A percentile compares a stretch with the other conserved stretches of the same genome.
These are phyloP conservation scores for Pavo muticus DNA, from an alignment of 2,113 vertebrate genomes.

Conservation along the genomic window DNA sequence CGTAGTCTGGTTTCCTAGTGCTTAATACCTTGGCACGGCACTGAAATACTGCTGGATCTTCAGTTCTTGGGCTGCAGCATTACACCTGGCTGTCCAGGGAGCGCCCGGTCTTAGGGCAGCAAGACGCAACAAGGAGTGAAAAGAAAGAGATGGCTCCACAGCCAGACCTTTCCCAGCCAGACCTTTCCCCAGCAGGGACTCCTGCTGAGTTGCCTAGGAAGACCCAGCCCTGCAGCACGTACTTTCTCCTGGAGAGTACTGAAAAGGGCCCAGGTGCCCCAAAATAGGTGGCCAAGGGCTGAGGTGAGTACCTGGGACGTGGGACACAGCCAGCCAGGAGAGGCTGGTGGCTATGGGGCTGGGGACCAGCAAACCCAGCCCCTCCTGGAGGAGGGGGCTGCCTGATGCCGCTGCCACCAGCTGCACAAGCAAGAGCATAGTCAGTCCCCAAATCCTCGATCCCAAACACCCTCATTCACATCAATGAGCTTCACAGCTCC, in stretches of 20 bases:
- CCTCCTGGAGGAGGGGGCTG: neutral
- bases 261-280: neutral
- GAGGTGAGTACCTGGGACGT: neutral
- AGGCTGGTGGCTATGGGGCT: neutral
- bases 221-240: neutral
- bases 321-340: neutral
- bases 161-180: neutral
- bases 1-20: neutral
- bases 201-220: neutral
- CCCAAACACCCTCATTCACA: neutral
- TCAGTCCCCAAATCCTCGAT: neutral
- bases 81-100: neutral
- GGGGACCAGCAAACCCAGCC: neutral
- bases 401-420: fast-evolving
- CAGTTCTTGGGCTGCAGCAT: neutral
- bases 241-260: neutral
- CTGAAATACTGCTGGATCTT: neutral
- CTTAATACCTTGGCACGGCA: neutral
- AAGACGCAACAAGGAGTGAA: neutral
- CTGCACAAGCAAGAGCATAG: fast-evolving
- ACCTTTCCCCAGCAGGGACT: neutral
- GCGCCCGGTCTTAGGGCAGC: neutral
- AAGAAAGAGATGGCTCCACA: neutral
- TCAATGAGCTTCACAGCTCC: neutral
- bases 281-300: neutral